A percentile compares a stretch with the other conserved stretches of the same genome.
phyloP scores from a whole-genome alignment of 1,140 invertebrate genomes.

The Nilaparvata lugens region DNA sequence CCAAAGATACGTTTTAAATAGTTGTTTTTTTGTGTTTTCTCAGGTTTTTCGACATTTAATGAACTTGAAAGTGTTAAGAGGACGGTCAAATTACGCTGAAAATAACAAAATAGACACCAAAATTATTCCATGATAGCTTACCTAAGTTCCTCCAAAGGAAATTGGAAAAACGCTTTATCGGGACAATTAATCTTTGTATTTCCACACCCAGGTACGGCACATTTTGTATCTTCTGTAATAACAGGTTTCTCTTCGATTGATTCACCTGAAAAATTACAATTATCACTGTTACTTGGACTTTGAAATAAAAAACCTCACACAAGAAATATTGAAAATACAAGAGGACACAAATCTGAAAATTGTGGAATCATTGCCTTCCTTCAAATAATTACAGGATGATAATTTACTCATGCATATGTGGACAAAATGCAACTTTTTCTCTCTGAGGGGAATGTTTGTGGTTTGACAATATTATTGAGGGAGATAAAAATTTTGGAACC shows the following conservation, averaged over 20 bases:
- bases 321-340: background rate
- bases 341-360: background rate
- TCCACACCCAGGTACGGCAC: slow-evolving; percentile 22
- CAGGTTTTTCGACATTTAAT: too few species aligned
- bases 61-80: background rate
- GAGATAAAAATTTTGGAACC: too few species aligned
- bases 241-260: background rate
- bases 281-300: background rate
- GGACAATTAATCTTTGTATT: slow-evolving; percentile 22
- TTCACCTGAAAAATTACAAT: background rate
- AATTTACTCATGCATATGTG: background rate
- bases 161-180: slow-evolving; percentile 24
- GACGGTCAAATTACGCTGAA: background rate
- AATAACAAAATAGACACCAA: background rate
- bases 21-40: too few species aligned
- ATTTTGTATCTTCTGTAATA: slow-evolving; percentile 12
- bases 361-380: too few species aligned
- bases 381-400: background rate
- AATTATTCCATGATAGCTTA: slow-evolving; percentile 3
- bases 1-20: too few species aligned
- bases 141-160: slow-evolving; percentile 22
- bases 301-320: background rate
- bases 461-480: too few species aligned
- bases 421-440: background rate
- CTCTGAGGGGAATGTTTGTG: too few species aligned